Conservation (phyloP, 1,140 invertebrate species). For the Drosophila neocordata region DNA sequence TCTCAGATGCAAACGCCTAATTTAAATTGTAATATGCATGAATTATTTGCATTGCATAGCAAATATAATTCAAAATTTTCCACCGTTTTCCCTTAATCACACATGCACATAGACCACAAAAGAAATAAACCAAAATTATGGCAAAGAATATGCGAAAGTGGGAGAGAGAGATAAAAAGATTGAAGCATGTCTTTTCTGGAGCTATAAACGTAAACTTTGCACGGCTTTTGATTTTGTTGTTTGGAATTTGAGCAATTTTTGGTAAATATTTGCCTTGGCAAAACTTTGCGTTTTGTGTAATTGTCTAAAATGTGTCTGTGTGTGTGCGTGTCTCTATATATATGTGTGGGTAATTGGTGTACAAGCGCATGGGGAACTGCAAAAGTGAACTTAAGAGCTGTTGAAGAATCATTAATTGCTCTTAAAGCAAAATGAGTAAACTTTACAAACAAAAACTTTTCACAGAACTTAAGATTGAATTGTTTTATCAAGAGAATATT, state of each 20-base stretch:
- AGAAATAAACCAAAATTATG: background rate
- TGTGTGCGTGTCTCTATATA: too few species aligned
- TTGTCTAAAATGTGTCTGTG: conserved; percentile 48
- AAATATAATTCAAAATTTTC: conserved; percentile 56
- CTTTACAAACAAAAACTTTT: background rate
- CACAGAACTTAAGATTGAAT: conserved; percentile 1
- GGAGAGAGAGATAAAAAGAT: background rate
- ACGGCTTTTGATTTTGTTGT: conserved; percentile 40
- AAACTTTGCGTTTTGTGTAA: conserved; percentile 57
- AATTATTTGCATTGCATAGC: conserved; percentile 64
- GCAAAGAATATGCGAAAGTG: background rate
- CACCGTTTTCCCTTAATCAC: conserved; percentile 30
- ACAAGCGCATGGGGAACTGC: background rate
- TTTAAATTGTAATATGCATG: conserved; percentile 62
- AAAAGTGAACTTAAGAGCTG: background rate
- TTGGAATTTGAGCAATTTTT: conserved; percentile 42
- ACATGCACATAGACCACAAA: conserved; percentile 12
- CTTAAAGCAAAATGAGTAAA: background rate
- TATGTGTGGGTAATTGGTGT: conserved; percentile 4
- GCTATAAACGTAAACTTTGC: conserved; percentile 26
- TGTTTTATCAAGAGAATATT: too few species aligned
- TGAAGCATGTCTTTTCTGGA: conserved; percentile 28
- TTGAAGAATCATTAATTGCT: conserved; percentile 1
- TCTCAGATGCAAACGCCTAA: conserved; percentile 64
- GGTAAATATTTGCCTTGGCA: conserved; percentile 53